Evolutionary conservation across 2,797 vertebrate species (phyloP), one percentile per base, ranked within the genome.

Genomic region (Anguilla obscura): DNA sequence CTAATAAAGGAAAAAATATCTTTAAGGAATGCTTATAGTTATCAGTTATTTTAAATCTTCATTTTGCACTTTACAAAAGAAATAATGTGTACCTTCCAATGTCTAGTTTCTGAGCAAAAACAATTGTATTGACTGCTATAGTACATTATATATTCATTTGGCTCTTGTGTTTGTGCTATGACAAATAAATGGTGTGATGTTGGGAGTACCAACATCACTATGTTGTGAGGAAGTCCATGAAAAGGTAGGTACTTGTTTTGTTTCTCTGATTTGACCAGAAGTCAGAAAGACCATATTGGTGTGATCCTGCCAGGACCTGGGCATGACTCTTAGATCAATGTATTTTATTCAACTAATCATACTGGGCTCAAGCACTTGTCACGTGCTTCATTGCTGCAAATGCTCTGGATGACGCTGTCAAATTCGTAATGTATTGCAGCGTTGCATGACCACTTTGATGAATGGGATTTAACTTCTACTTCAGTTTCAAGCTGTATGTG

Each of bases 1-100:
- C 91, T 94, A 96, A 95, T 96, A 96, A 97, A 96, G 87, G 91
- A 89, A 92, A 54, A 58, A 91, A 90, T 93, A 90, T 91, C 40
- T 89, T 87, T 89, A 27, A 91, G 45, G 12, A 60, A 33, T 63
- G 18, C 89, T 48, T 90, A 10, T 10, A 74, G 45, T 79, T 88
- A 86, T 88, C 2, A 54, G 14, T 86, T 84, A 85, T 86, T 30
- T 58, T 24, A 33, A 84, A 50, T 10, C 7, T 24, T 45, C 5
- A 16, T 7, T 82, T 48, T 82, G 16, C 40, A 82, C 48, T 80
- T 3, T 45, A 50, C 7, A 79, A 79, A 79, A 21, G 2, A 18
- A 63, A 63, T 63, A 21, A 71, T 30, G 21, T 27, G 63, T 69
- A 69, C 63, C 58, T 60, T 60, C 40, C 40, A 45, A 45, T 76